Percentiles rank a stretch among this genome's conserved stretches.
These are phyloP conservation scores for Paramuricea clavata DNA, from an alignment of 92 coral and sea anemone species.

Conservation along the genomic window DNA sequence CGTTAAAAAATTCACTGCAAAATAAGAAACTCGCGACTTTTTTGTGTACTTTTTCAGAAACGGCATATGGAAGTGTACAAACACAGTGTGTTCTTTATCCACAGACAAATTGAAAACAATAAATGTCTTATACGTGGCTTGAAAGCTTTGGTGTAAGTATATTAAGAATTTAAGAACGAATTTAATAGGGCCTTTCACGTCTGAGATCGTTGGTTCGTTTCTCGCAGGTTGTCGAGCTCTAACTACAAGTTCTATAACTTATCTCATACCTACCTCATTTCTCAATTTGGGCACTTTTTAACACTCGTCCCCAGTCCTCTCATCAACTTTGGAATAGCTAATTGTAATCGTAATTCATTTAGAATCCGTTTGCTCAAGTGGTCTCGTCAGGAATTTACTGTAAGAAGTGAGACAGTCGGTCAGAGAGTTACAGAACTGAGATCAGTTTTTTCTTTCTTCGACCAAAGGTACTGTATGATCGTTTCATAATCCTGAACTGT, in stretches of 20 bases:
- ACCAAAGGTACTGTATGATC: conserved; percentile 1
- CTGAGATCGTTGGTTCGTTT: too few species aligned
- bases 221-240: too few species aligned
- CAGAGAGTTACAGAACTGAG: neutral
- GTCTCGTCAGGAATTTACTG: conserved; percentile 4
- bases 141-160: conserved; percentile 24
- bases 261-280: neutral
- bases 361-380: conserved; percentile 17
- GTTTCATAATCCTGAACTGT: too few species aligned
- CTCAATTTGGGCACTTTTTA: too few species aligned
- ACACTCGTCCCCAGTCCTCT: too few species aligned
- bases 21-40: too few species aligned
- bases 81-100: conserved; percentile 29
- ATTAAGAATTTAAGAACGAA: too few species aligned
- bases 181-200: too few species aligned
- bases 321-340: too few species aligned
- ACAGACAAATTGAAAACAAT: conserved; percentile 11
- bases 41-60: neutral
- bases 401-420: neutral
- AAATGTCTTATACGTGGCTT: neutral
- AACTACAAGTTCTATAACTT: too few species aligned
- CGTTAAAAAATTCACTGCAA: too few species aligned
- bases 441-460: neutral
- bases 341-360: too few species aligned
- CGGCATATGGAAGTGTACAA: conserved; percentile 17